Percentiles rank a stretch among this genome's conserved stretches.
Conservation (phyloP, 2,113 vertebrate species). For the Zosterops borbonicus region DNA sequence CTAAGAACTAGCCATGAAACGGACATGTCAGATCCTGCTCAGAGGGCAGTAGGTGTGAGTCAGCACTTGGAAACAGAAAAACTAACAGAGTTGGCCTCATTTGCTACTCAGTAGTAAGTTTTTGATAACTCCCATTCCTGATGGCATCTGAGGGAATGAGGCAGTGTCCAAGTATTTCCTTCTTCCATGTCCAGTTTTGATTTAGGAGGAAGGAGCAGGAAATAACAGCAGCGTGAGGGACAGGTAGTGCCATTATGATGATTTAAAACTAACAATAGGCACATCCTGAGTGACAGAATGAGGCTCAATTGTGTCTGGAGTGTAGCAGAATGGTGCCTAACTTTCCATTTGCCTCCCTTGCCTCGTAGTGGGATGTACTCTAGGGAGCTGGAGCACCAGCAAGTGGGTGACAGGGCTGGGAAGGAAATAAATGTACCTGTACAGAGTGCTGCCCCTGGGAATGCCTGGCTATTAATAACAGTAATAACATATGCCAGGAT, state of each 20-base stretch:
- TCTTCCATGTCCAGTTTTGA: background rate
- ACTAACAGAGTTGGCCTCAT: background rate
- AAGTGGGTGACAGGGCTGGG: background rate
- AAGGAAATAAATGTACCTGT: conserved; percentile 59
- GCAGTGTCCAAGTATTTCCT: background rate
- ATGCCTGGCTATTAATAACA: conserved; percentile 61
- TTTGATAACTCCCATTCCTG: background rate
- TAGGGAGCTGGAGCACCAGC: background rate
- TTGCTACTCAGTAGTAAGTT: background rate
- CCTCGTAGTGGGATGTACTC: background rate
- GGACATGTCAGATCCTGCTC: background rate
- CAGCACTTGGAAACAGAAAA: background rate
- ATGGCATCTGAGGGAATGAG: background rate
- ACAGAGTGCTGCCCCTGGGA: background rate
- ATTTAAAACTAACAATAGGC: background rate
- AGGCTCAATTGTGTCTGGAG: background rate
- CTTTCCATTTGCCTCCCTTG: background rate
- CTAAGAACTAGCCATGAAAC: background rate
- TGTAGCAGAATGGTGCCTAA: background rate
- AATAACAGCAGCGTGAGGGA: background rate
- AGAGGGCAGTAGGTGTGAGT: background rate
- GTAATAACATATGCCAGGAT: conserved; percentile 52
- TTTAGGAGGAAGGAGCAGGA: background rate
- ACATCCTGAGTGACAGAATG: background rate
- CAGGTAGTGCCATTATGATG: background rate